A percentile compares a stretch with the other conserved stretches of the same genome.
Conservation (phyloP, 2,113 vertebrate species). For the Mellivora capensis region DNA sequence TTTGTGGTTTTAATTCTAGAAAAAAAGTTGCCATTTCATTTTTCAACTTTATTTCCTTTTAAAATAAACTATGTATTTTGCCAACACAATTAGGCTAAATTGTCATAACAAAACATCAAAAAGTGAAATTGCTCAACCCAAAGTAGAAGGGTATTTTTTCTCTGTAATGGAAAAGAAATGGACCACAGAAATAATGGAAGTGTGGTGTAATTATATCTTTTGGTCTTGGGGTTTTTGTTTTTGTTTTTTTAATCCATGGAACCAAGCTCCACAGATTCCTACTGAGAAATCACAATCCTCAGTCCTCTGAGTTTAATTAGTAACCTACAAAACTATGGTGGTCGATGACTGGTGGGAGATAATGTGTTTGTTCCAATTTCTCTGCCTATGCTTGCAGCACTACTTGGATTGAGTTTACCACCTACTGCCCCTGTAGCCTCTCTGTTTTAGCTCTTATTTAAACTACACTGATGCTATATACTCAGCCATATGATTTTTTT, state of each 20-base stretch:
- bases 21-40: not conserved
- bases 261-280: not conserved
- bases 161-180: not conserved
- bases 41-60: not conserved
- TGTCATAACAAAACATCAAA: not conserved
- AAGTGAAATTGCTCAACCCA: not conserved
- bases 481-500: not conserved
- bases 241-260: not conserved
- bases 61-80: not conserved
- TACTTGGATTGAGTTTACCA: not conserved
- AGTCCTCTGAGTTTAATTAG: not conserved
- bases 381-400: not conserved
- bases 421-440: not conserved
- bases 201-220: not conserved
- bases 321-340: not conserved
- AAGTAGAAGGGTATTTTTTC: not conserved
- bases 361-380: not conserved
- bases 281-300: not conserved
- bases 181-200: not conserved
- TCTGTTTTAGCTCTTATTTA: not conserved
- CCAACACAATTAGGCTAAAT: not conserved
- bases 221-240: no score
- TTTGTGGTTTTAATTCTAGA: not conserved
- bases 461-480: not conserved
- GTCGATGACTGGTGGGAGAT: not conserved